phyloP scores from a whole-genome alignment of 2,797 vertebrate genomes.

The Cichlasoma orientale region DNA sequence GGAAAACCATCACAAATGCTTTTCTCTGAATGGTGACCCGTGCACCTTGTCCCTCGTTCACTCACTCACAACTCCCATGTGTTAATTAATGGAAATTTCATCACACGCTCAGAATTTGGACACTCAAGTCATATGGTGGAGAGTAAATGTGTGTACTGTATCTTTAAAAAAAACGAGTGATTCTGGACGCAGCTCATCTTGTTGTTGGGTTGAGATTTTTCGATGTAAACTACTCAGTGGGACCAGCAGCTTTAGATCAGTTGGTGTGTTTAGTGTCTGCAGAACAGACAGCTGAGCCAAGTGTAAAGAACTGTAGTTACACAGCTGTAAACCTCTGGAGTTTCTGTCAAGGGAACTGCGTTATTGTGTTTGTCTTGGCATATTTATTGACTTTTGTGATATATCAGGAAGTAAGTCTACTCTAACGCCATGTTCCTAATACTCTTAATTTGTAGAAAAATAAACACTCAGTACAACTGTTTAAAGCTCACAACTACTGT shows the following conservation, averaged over 20 bases:
- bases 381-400: constrained; percentile 65
- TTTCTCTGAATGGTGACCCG: constrained; percentile 51
- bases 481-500: constrained; percentile 64
- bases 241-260: constrained; percentile 33
- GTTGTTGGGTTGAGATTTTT: constrained; percentile 1
- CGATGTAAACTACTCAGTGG: constrained; percentile 16
- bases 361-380: constrained; percentile 42
- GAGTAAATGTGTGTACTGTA: neutral
- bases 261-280: constrained; percentile 18
- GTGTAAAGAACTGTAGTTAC: constrained; percentile 13
- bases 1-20: neutral
- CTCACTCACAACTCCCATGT: neutral
- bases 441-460: constrained; percentile 58
- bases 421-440: constrained; percentile 55
- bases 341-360: constrained; percentile 25
- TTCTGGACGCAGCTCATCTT: neutral
- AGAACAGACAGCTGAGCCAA: constrained; percentile 20
- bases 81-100: neutral
- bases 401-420: constrained; percentile 50
- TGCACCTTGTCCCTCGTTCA: neutral
- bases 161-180: neutral
- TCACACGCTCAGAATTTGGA: neutral
- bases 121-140: neutral
- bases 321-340: constrained; percentile 33
- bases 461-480: constrained; percentile 38